Evolutionary conservation across 2,797 vertebrate genomes (phyloP).

Genomic region (Sphenodon punctatus): DNA sequence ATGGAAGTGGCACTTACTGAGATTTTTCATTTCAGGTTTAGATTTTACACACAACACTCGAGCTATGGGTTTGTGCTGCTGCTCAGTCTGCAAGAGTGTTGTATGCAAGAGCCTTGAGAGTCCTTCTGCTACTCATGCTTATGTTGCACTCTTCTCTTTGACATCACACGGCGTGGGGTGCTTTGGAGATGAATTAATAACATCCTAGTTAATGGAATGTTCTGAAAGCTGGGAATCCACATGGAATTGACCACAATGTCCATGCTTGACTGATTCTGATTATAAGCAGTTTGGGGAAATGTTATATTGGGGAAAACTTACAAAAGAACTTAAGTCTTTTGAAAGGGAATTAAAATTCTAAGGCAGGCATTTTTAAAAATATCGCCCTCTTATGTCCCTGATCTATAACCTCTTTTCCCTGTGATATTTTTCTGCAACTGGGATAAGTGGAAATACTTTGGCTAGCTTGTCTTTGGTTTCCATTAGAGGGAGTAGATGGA

Average conservation of each 20-base stretch:
- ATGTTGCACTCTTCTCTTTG: accelerated
- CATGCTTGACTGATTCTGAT: neutral
- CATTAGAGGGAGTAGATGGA: neutral
- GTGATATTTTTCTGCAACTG: neutral
- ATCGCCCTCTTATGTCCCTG: accelerated
- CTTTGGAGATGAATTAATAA: accelerated
- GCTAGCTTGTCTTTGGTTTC: neutral
- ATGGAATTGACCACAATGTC: neutral
- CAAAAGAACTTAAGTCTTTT: no score
- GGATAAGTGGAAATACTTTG: neutral
- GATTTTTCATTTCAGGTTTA: no score
- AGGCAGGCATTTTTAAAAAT: no score
- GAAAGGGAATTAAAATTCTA: no score
- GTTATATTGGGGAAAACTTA: no score
- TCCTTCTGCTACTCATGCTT: accelerated
- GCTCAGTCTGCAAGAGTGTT: no score
- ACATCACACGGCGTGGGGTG: accelerated
- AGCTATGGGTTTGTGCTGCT: no score
- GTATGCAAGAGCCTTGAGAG: accelerated
- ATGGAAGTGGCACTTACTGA: no score
- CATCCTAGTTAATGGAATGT: accelerated
- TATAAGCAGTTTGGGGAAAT: neutral
- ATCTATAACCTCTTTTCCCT: neutral
- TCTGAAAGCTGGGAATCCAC: neutral
- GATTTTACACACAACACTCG: no score